Evolutionary conservation across 2,797 vertebrate genomes (phyloP).

Genomic region (Scolopax rusticola): DNA sequence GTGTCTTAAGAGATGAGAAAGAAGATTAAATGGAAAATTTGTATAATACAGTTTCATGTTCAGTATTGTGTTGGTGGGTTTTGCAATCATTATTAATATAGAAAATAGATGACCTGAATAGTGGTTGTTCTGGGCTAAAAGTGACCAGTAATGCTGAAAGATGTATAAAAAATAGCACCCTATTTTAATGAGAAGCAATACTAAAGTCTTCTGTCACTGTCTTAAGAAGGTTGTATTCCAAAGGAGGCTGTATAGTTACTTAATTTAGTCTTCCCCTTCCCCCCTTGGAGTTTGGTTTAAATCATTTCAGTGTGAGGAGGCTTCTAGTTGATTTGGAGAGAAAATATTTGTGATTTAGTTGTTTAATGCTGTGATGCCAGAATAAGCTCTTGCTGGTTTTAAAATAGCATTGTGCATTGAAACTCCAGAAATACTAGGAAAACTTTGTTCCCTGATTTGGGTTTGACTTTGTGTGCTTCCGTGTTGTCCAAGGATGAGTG

Average conservation of each 20-base stretch:
- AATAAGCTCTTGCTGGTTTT: background rate
- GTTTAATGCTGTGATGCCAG: background rate
- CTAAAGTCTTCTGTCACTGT: background rate
- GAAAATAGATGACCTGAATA: background rate
- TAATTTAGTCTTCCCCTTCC: background rate
- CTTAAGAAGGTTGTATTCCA: background rate
- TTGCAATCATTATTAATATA: background rate
- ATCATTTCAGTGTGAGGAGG: background rate
- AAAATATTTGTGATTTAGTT: slow-evolving; percentile 16
- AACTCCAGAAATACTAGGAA: background rate
- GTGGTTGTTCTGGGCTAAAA: background rate
- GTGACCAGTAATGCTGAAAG: background rate
- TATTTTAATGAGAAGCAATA: background rate
- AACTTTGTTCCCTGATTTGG: background rate
- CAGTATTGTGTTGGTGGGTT: background rate
- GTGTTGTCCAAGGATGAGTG: background rate
- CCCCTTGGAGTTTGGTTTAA: background rate
- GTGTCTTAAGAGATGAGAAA: background rate
- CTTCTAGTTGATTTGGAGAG: background rate
- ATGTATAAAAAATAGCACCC: background rate
- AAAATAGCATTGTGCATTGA: background rate
- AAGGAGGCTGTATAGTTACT: background rate
- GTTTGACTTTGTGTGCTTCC: background rate
- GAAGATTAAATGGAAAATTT: background rate
- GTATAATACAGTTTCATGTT: background rate